A percentile compares a stretch with the other conserved stretches of the same genome.
Conservation (phyloP, 1,140 invertebrate species). For the Caenorhabditis inopinata region DNA sequence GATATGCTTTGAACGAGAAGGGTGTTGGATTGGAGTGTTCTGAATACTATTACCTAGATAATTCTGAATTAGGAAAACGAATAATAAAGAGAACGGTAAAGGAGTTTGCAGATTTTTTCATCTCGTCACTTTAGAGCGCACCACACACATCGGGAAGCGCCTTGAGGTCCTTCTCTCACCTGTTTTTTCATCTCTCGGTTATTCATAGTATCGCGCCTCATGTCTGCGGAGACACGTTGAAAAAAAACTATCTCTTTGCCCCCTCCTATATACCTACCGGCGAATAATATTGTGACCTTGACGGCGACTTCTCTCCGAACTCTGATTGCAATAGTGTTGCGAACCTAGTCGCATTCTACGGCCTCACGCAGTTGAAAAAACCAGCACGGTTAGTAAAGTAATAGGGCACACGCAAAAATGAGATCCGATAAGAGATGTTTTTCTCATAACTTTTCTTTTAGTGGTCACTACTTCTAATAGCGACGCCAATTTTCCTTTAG, state of each 20-base stretch:
- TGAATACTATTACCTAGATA: neutral
- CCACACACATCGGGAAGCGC: neutral
- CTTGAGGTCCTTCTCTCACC: conserved; percentile 3
- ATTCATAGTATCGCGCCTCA: neutral
- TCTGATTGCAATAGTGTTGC: conserved; percentile 24
- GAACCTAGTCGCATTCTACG: neutral
- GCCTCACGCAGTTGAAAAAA: neutral
- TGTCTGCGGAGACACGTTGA: neutral
- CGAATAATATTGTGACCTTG: conserved; percentile 26
- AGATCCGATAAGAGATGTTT: conserved; percentile 29
- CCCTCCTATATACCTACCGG: neutral
- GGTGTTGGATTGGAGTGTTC: too few species aligned
- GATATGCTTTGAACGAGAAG: too few species aligned
- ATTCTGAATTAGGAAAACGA: neutral
- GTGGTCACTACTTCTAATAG: neutral
- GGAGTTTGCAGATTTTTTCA: conserved; percentile 14
- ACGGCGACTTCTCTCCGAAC: conserved; percentile 15
- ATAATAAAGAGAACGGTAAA: neutral
- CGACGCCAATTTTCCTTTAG: neutral
- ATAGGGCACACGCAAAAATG: conserved; percentile 12
- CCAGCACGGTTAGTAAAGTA: conserved; percentile 18
- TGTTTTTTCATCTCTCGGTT: neutral
- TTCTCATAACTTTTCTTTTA: neutral
- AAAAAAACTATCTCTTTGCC: conserved; percentile 14
- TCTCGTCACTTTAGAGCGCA: neutral